These are phyloP conservation scores for Phrixothrix hirtus DNA, from an alignment of 2,888 invertebrate species.

Conservation along the genomic window DNA sequence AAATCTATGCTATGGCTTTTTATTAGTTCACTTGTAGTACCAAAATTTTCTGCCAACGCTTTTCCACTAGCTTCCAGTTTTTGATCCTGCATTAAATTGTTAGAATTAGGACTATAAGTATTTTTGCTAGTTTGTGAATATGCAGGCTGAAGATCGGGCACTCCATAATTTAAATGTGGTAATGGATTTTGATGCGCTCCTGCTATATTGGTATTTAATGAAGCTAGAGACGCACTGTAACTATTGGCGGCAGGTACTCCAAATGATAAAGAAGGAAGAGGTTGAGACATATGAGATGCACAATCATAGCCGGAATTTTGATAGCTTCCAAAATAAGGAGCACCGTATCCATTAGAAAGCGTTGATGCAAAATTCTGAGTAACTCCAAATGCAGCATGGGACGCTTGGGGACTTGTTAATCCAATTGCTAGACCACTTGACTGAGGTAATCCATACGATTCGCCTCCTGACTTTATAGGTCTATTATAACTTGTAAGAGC, in stretches of 20 bases:
- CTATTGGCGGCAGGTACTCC: slow-evolving; percentile 58
- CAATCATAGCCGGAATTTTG: slow-evolving; percentile 45
- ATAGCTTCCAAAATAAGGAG: slow-evolving; percentile 18
- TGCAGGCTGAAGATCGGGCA: slow-evolving; percentile 53
- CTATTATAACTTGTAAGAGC: slow-evolving; percentile 61
- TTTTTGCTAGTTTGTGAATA: slow-evolving; percentile 42
- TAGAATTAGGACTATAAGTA: slow-evolving; percentile 38
- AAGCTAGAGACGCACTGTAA: slow-evolving; percentile 61
- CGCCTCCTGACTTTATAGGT: slow-evolving; percentile 59
- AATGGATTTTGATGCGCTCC: slow-evolving; percentile 54
- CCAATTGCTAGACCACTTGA: neutral
- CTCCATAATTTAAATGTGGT: slow-evolving; percentile 46
- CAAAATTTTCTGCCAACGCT: slow-evolving; percentile 49
- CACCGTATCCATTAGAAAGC: slow-evolving; percentile 11
- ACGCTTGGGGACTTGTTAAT: no score
- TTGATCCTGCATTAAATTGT: slow-evolving; percentile 34
- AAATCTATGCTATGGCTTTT: slow-evolving; percentile 53
- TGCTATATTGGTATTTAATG: slow-evolving; percentile 59
- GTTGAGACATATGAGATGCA: slow-evolving; percentile 46
- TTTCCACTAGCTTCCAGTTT: slow-evolving; percentile 46
- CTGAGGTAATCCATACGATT: slow-evolving; percentile 58
- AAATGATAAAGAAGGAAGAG: slow-evolving; percentile 48
- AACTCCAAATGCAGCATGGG: neutral
- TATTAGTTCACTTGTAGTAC: slow-evolving; percentile 49
- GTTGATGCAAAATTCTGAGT: slow-evolving; percentile 9